A percentile compares a stretch with the other conserved stretches of the same genome.
phyloP scores from a whole-genome alignment of 2,797 vertebrate genomes.

The Sebastolobus alascanus region DNA sequence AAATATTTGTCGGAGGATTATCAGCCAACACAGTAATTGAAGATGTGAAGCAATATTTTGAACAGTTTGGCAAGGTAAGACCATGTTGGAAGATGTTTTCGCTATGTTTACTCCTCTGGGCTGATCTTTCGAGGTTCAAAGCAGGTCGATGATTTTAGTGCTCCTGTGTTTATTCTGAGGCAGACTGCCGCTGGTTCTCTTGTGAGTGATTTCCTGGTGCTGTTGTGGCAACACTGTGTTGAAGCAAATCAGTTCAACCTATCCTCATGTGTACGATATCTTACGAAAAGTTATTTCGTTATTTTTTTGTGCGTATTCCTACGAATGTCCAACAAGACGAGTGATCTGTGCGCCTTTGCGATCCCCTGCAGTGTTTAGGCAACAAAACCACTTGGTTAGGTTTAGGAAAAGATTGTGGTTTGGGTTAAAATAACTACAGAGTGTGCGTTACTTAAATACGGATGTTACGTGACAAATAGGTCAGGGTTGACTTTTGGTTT shows the following conservation, averaged over 20 bases:
- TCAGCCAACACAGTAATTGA: constrained; percentile 94
- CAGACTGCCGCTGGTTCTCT: not conserved
- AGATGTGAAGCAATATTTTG: constrained; percentile 95
- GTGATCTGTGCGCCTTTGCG: too few species aligned
- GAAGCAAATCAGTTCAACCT: not conserved
- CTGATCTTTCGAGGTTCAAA: constrained; percentile 6
- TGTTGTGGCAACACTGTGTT: not conserved
- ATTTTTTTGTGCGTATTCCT: too few species aligned
- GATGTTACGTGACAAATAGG: too few species aligned
- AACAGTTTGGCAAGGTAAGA: constrained; percentile 96
- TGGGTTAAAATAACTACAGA: too few species aligned
- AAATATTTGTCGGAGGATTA: constrained; percentile 95
- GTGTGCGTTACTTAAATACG: too few species aligned
- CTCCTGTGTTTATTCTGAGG: not conserved
- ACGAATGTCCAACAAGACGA: too few species aligned
- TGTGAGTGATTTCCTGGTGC: not conserved
- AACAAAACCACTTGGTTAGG: too few species aligned
- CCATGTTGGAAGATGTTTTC: constrained; percentile 2
- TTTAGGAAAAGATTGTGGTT: too few species aligned
- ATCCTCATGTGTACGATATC: not conserved
- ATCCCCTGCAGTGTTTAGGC: too few species aligned
- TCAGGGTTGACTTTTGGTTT: too few species aligned
- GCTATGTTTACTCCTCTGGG: not conserved
- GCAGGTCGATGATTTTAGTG: not conserved
- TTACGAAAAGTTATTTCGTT: not conserved